Percentiles rank a stretch among this genome's conserved stretches.
phyloP scores from a whole-genome alignment of 2,113 vertebrate species.

The Rhinoderma darwinii region DNA sequence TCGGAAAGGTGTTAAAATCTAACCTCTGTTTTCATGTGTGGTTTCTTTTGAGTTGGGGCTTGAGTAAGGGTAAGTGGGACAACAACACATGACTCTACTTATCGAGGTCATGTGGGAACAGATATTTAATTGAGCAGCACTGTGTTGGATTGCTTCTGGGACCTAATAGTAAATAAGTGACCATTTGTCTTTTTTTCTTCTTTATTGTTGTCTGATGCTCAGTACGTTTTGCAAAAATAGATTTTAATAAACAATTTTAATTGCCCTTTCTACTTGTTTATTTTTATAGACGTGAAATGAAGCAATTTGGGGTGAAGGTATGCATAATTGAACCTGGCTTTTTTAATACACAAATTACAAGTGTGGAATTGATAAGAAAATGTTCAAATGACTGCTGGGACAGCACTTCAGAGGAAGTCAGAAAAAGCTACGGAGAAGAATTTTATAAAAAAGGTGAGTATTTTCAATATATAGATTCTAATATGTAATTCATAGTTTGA shows the following conservation, averaged over 20 bases:
- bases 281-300: slow-evolving; percentile 64
- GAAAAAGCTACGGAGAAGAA: slow-evolving; percentile 69
- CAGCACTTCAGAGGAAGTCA: slow-evolving; percentile 70
- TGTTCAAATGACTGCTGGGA: slow-evolving; percentile 66
- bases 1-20: no score
- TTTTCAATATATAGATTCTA: not conserved
- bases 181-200: no score
- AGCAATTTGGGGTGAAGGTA: slow-evolving; percentile 66
- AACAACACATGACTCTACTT: no score
- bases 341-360: slow-evolving; percentile 68
- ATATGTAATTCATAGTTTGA: no score
- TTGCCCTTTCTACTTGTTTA: not conserved
- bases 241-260: not conserved
- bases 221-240: not conserved
- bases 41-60: no score
- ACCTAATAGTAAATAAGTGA: no score
- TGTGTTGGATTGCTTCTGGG: no score
- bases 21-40: no score
- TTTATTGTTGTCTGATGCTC: no score
- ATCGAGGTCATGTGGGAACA: no score
- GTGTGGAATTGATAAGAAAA: fast-evolving
- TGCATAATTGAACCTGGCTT: slow-evolving; percentile 75
- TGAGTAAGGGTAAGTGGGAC: no score
- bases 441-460: slow-evolving; percentile 72
- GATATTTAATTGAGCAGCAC: no score